Percentiles rank a stretch among this genome's conserved stretches.
phyloP scores from a whole-genome alignment of 2,888 invertebrate genomes.

The Trisateles emortualis region DNA sequence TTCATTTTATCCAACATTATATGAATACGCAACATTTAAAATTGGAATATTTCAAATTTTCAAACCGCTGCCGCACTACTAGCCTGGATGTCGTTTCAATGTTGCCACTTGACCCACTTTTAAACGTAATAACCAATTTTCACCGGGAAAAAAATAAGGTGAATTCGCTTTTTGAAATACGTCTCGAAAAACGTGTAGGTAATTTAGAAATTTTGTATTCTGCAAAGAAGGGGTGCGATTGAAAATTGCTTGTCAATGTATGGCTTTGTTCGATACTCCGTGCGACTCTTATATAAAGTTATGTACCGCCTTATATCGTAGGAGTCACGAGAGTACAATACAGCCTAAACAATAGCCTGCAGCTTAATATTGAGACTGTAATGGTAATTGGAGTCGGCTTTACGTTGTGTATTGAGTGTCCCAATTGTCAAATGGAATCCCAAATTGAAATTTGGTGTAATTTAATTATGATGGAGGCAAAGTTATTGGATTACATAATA shows the following conservation, averaged over 20 bases:
- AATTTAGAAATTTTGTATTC: conserved; percentile 40
- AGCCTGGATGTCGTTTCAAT: conserved; percentile 40
- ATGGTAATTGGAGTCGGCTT: conserved; percentile 24
- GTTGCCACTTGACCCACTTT: conserved; percentile 49
- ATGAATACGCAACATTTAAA: conserved; percentile 19
- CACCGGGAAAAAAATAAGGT: conserved; percentile 43
- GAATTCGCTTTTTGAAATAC: conserved; percentile 40
- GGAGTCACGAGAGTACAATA: conserved; percentile 6
- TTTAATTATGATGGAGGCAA: conserved; percentile 11
- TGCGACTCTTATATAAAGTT: neutral
- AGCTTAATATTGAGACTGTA: conserved; percentile 19
- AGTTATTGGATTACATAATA: conserved; percentile 11
- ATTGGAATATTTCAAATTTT: conserved; percentile 41
- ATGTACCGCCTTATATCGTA: conserved; percentile 1
- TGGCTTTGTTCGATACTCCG: conserved; percentile 17
- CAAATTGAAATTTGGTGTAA: conserved; percentile 23
- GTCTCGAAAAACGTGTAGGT: conserved; percentile 35
- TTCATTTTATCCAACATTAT: conserved; percentile 8
- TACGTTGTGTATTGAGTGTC: conserved; percentile 17
- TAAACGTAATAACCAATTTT: conserved; percentile 50
- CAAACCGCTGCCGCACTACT: conserved; percentile 35
- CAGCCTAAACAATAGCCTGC: conserved; percentile 12
- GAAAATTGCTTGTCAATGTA: conserved; percentile 35
- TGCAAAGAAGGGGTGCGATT: conserved; percentile 25
- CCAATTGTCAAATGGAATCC: conserved; percentile 22